Evolutionary conservation across 2,113 vertebrate genomes (phyloP), one percentile per base, ranked within the genome.

Genomic region (Platysteira castanea): DNA sequence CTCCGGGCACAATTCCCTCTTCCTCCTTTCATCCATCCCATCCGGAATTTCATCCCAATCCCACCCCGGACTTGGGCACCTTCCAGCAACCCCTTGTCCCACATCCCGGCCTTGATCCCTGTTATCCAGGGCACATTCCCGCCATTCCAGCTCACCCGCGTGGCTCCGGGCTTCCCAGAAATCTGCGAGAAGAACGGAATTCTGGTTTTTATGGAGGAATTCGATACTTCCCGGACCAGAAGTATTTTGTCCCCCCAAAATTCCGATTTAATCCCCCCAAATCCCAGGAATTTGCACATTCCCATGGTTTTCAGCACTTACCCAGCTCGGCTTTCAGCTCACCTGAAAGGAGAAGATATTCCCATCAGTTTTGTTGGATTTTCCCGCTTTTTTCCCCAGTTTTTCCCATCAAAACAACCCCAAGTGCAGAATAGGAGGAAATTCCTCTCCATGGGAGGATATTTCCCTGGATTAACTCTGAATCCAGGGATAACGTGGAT

Each of bases 351-450:
- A 37, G 13, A 67, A 24, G 11, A 31, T 6, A 15, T 67, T 65
- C 61, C 33, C 4, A 4, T 35, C 4, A 15, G 2, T 46, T 80
- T 67, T 37, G 16, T 5, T 11, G 27, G 41, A 37, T 67, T 56
- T 80, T 37, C 61, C 21, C 2, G 0, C 9, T 27, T 49, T 23
- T 8, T 5, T 3, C 39, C 39, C 39, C 27, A 9, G 7, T 35
- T 80, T 67, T 65, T 11, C 49, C 37, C 23, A 16, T 21, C 46
- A 50, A 59, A 64, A n/a, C 37, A 44, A 35, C 3, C 33, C 15
- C 5, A 26, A 15, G 20, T 11, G 5, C 2, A 22, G 35, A 39
- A 39, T 9, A 15, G 17, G 30, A 46, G 49, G 27, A 15, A 56
- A 56, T 80, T 53, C 61, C 41, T 46, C 15, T 18, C 46, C n/a